These are phyloP conservation scores for Platycnemis pennipes DNA, from an alignment of 2,888 invertebrate species.

Conservation along the genomic window DNA sequence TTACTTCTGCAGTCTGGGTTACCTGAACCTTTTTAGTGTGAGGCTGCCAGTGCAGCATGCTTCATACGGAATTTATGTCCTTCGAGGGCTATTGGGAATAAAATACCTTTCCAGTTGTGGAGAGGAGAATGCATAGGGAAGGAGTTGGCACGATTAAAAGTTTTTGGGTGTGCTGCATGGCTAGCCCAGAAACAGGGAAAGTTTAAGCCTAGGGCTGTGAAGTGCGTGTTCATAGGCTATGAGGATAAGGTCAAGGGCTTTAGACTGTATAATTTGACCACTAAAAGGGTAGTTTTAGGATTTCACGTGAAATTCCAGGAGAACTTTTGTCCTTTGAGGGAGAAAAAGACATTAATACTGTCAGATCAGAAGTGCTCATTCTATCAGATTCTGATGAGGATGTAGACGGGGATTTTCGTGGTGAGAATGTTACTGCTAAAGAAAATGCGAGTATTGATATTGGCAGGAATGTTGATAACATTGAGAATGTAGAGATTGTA, in stretches of 20 bases:
- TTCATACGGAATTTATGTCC: constrained; percentile 77
- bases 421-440: neutral
- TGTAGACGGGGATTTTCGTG: neutral
- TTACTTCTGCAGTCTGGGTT: constrained; percentile 48
- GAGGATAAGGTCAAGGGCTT: constrained; percentile 31
- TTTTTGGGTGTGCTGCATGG: constrained; percentile 56
- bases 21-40: constrained; percentile 74
- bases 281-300: constrained; percentile 13
- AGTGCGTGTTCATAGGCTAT: constrained; percentile 65
- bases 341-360: no score
- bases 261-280: neutral
- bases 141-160: constrained; percentile 21
- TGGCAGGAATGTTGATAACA: constrained; percentile 5
- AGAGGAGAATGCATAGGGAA: constrained; percentile 14
- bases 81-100: no score
- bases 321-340: constrained; percentile 68
- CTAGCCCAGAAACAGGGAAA: no score
- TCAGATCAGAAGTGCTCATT: no score
- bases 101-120: constrained; percentile 62
- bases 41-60: constrained; percentile 74
- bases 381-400: neutral
- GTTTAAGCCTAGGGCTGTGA: constrained; percentile 48
- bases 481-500: neutral
- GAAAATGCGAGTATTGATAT: neutral
- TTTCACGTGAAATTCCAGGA: constrained; percentile 36